phyloP scores from a whole-genome alignment of 2,888 invertebrate species.

The Bruchidius siliquastri region DNA sequence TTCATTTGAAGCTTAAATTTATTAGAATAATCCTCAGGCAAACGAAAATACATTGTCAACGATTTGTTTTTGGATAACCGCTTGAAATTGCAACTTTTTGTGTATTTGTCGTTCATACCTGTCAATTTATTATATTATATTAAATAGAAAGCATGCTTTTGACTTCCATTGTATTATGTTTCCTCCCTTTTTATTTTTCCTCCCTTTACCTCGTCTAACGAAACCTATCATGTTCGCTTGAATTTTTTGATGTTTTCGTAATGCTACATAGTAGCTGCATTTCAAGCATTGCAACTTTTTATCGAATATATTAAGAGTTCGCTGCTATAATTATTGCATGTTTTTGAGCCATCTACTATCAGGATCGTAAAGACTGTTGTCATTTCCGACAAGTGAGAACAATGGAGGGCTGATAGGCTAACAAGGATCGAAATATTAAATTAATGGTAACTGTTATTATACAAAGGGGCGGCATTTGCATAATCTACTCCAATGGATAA shows the following conservation, averaged over 20 bases:
- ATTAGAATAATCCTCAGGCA: too few species aligned
- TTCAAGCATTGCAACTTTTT: background rate
- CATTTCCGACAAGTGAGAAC: background rate
- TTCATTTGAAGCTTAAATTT: too few species aligned
- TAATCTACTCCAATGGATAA: background rate
- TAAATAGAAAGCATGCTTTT: too few species aligned
- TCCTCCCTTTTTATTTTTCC: too few species aligned
- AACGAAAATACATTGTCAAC: too few species aligned
- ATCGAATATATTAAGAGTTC: background rate
- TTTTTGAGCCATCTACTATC: background rate
- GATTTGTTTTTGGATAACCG: too few species aligned
- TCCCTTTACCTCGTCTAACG: background rate
- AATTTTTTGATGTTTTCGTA: background rate
- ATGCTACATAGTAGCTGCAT: background rate
- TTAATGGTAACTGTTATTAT: background rate
- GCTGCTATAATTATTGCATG: background rate
- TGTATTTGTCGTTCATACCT: too few species aligned
- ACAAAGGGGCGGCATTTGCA: background rate
- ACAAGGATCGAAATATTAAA: background rate
- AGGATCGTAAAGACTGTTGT: background rate
- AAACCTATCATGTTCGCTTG: background rate
- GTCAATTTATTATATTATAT: too few species aligned
- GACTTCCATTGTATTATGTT: too few species aligned
- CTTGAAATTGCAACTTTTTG: too few species aligned
- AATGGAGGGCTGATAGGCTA: background rate